Conservation (phyloP, 1,140 invertebrate genomes). For the Ips nitidus region DNA sequence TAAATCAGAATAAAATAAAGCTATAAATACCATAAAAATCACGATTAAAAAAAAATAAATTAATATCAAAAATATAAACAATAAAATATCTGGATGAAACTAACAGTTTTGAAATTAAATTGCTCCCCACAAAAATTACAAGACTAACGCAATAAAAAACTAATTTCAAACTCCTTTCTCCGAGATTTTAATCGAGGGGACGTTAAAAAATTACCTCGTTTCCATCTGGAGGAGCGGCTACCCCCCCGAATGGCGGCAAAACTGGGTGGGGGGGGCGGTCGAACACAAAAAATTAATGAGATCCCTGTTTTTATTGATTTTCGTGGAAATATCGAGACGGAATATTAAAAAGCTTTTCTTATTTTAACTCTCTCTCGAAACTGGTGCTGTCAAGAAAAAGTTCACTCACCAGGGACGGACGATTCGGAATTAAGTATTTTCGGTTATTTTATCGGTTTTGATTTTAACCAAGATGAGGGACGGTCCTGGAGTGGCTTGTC, state of each 20-base stretch:
- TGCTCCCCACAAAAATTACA: slow-evolving; percentile 14
- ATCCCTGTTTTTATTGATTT: slow-evolving; percentile 47
- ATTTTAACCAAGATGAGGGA: too few relatives aligned
- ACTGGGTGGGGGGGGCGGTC: not conserved
- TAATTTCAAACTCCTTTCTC: slow-evolving; percentile 23
- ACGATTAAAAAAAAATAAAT: too few relatives aligned
- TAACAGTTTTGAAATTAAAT: slow-evolving; percentile 8
- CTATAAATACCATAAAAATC: too few relatives aligned
- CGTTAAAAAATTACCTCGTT: slow-evolving; percentile 29
- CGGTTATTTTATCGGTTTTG: too few relatives aligned
- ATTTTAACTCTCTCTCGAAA: slow-evolving; percentile 31
- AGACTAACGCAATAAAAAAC: slow-evolving; percentile 24
- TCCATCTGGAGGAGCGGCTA: slow-evolving; percentile 5
- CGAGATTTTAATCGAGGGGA: slow-evolving; percentile 22
- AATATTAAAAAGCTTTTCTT: slow-evolving; percentile 46
- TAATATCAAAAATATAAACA: too few relatives aligned
- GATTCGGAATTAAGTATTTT: too few relatives aligned
- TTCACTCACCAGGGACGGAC: slow-evolving; percentile 11
- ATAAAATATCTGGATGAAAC: not conserved
- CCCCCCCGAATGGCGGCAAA: not conserved
- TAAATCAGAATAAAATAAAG: too few relatives aligned
- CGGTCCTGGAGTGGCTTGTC: not conserved
- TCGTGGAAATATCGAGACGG: slow-evolving; percentile 42
- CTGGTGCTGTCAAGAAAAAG: slow-evolving; percentile 28
- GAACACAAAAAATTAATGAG: slow-evolving; percentile 44